Conservation (phyloP, 2,797 vertebrate genomes). For the Lophius americanus region DNA sequence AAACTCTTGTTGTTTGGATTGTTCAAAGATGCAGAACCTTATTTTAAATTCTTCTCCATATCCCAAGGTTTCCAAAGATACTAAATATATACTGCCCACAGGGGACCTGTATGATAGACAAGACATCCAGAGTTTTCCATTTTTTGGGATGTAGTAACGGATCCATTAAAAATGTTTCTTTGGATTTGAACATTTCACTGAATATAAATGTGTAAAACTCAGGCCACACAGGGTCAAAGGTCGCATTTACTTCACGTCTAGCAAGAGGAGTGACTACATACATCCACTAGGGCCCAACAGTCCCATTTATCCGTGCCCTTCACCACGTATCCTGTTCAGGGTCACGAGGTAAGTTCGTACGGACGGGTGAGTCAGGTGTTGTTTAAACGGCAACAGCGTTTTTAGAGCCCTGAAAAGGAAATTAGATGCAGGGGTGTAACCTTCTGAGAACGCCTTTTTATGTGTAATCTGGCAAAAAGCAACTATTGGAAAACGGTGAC, state of each 20-base stretch:
- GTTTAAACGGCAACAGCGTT: too few species aligned
- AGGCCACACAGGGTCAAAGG: neutral
- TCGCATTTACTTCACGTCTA: neutral
- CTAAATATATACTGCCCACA: constrained; percentile 63
- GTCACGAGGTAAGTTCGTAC: too few species aligned
- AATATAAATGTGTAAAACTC: constrained; percentile 9
- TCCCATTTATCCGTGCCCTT: too few species aligned
- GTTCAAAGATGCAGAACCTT: constrained; percentile 50
- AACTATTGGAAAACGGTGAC: too few species aligned
- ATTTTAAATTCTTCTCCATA: constrained; percentile 55
- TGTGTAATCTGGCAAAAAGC: too few species aligned
- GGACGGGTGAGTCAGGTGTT: too few species aligned
- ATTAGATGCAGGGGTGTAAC: too few species aligned
- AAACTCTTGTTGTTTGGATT: constrained; percentile 55
- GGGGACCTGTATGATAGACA: constrained; percentile 50
- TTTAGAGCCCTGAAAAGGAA: too few species aligned
- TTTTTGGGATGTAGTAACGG: constrained; percentile 36
- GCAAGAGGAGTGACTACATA: too few species aligned
- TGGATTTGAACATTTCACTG: constrained; percentile 38
- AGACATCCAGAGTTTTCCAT: constrained; percentile 41
- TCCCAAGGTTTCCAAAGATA: constrained; percentile 49
- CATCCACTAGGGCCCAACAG: too few species aligned
- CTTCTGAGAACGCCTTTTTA: too few species aligned
- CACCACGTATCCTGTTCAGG: too few species aligned
- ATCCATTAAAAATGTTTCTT: constrained; percentile 37